These are phyloP conservation scores for Halcyon leucocephala DNA, from an alignment of 2,797 vertebrate genomes.

Conservation along the genomic window DNA sequence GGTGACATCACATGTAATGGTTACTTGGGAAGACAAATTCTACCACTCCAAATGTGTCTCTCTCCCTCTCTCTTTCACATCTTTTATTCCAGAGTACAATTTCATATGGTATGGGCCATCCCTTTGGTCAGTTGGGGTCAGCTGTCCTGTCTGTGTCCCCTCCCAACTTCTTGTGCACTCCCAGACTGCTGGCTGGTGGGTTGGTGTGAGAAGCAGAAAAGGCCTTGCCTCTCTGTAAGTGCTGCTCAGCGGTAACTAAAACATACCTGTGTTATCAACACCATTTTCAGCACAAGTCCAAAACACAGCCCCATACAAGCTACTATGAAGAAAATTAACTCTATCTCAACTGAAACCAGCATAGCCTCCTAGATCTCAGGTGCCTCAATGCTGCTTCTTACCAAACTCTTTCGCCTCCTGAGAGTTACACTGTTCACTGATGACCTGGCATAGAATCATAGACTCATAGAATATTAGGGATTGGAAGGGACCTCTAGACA, in stretches of 20 bases:
- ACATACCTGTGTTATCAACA: not conserved
- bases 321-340: not conserved
- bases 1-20: rapidly evolving
- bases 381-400: not conserved
- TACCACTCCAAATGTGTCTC: rapidly evolving
- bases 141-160: rapidly evolving
- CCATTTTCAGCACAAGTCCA: not conserved
- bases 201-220: not conserved
- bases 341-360: not conserved
- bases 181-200: rapidly evolving
- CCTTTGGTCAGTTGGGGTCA: not conserved
- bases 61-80: not conserved
- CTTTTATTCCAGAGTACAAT: rapidly evolving
- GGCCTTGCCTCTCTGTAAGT: not conserved
- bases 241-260: rapidly evolving
- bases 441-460: not conserved
- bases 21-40: not conserved
- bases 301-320: not conserved
- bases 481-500: too few relatives aligned
- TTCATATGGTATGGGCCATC: rapidly evolving
- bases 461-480: too few relatives aligned
- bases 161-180: rapidly evolving
- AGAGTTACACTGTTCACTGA: not conserved
- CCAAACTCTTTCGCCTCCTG: not conserved
- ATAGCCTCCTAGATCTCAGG: rapidly evolving